These are phyloP conservation scores for Aphyosemion australe DNA, from an alignment of 2,113 vertebrate species.

Conservation along the genomic window DNA sequence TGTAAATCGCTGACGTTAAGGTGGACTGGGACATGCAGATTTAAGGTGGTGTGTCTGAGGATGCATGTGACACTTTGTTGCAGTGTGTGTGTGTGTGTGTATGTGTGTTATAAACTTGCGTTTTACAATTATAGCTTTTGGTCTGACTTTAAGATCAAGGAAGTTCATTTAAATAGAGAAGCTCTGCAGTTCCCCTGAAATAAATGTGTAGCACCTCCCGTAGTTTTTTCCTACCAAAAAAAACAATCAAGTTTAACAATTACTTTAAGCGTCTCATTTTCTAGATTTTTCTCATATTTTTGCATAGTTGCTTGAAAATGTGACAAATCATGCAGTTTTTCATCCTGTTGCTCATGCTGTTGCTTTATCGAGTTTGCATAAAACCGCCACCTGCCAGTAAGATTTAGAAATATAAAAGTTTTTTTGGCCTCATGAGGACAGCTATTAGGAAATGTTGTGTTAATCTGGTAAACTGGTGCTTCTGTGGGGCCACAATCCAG, in stretches of 20 bases:
- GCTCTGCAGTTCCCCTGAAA: background rate
- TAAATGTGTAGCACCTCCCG: background rate
- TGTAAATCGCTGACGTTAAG: no score
- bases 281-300: background rate
- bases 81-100: no score
- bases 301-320: conserved; percentile 4
- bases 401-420: background rate
- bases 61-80: no score
- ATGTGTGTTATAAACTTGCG: no score
- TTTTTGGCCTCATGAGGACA: background rate
- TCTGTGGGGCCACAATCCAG: background rate
- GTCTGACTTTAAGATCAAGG: background rate
- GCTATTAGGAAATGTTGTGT: conserved; percentile 1
- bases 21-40: no score
- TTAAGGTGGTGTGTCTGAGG: no score
- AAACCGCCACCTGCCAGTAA: background rate
- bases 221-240: background rate
- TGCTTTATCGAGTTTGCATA: background rate
- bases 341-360: background rate
- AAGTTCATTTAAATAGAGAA: background rate
- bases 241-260: no score
- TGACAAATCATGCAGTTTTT: background rate
- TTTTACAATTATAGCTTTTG: no score
- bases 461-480: background rate
- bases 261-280: no score